Conservation (phyloP, 2,797 vertebrate species). For the Crenuchus spilurus region DNA sequence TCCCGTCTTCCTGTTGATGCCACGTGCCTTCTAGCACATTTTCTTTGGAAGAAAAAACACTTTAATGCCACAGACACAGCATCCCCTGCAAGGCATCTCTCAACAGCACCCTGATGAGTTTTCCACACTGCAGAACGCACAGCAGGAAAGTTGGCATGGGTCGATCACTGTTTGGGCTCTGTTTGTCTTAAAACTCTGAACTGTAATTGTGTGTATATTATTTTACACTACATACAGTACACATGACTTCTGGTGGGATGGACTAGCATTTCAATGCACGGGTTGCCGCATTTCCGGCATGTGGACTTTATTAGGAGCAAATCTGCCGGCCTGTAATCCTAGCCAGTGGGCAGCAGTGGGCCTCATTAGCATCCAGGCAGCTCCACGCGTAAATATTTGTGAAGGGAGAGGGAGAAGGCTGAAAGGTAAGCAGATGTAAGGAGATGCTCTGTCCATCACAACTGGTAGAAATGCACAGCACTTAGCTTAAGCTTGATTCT, state of each 20-base stretch:
- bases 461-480: conserved; percentile 33
- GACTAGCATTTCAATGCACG: conserved; percentile 30
- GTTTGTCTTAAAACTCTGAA: conserved; percentile 36
- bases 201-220: conserved; percentile 34
- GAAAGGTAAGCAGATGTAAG: conserved; percentile 46
- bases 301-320: conserved; percentile 54
- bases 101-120: conserved; percentile 62
- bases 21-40: conserved; percentile 58
- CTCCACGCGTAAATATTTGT: conserved; percentile 49
- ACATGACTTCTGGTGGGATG: conserved; percentile 13
- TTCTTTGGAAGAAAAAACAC: conserved; percentile 58
- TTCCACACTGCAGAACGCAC: conserved; percentile 52
- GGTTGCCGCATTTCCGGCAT: conserved; percentile 46
- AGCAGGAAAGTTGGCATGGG: conserved; percentile 60
- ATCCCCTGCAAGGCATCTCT: conserved; percentile 63
- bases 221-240: conserved; percentile 17
- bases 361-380: conserved; percentile 48
- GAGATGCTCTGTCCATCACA: conserved; percentile 45
- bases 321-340: conserved; percentile 49
- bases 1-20: conserved; percentile 69
- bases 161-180: conserved; percentile 49
- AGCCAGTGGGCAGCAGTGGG: conserved; percentile 49
- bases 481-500: conserved; percentile 12
- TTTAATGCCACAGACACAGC: conserved; percentile 56
- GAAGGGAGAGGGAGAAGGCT: conserved; percentile 29